phyloP scores from a whole-genome alignment of 35 echinoderm and acorn worm species.

The Diadema setosum region DNA sequence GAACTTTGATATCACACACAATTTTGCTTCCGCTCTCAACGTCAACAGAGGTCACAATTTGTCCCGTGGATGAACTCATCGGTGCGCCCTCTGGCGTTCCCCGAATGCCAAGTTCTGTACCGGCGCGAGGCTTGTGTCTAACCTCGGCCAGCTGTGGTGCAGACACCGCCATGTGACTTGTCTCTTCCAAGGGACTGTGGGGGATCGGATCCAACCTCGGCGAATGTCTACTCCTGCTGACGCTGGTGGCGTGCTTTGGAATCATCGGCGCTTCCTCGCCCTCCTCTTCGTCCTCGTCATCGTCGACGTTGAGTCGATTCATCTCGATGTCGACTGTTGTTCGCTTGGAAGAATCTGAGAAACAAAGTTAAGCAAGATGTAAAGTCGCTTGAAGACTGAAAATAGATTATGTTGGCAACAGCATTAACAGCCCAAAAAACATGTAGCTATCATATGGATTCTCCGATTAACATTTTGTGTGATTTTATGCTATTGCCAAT shows the following conservation, averaged over 20 bases:
- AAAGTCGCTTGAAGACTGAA: no score
- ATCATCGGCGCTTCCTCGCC: constrained; percentile 37
- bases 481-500: no score
- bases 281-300: constrained; percentile 38
- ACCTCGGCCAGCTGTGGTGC: background rate
- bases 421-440: no score
- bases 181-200: background rate
- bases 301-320: constrained; percentile 13
- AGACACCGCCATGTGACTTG: background rate
- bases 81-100: constrained; percentile 50
- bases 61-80: background rate
- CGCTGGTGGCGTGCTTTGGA: background rate
- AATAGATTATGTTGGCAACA: no score
- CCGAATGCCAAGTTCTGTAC: constrained; percentile 4
- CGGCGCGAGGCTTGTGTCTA: background rate
- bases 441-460: no score
- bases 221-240: background rate
- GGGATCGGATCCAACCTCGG: background rate
- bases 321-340: constrained; percentile 28
- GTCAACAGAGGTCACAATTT: background rate
- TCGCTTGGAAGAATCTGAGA: background rate
- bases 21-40: background rate
- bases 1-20: constrained; percentile 28
- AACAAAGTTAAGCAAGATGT: no score
- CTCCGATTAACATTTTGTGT: no score